Base-by-base conservation (phyloP, 2,113 vertebrate genomes). In the Gambusia holbrooki region DNA sequence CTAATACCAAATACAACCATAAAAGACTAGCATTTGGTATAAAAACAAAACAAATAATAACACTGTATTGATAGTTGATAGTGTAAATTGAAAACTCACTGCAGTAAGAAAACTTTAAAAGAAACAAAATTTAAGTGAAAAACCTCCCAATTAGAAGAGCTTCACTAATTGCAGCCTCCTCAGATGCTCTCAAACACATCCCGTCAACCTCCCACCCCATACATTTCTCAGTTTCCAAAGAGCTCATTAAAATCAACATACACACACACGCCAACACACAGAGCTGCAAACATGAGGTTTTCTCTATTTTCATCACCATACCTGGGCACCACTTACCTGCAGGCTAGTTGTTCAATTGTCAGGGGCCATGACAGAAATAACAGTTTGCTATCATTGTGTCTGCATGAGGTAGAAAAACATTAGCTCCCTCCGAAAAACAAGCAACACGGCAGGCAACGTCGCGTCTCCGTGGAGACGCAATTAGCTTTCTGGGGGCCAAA, bases 281-380 rank as follows among this genome's bases (percentile, higher is more conserved):
- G 1, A 54, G 32, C 66, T 2, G 68, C 85, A 93, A 88, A 89
- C 82, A 88, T 81, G 82, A 81, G 81, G 66, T 89, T 90, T 91
- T 92, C 86, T 84, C 76, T 60, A 37, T 37, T 48, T 74, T 48
- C 73, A 76, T 86, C 84, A 79, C 78, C 17, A 10, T 42, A 51
- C 69, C 73, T 73, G 69, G 69, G 71, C 74, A 71, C 69, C 83
- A 93, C 92, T 94, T 94, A 94, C 92, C 92, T 94, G 85, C 45
- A 73, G 76, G 71, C 77, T 54, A 74, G 71, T 69, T 82, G 83
- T 82, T 81, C 83, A 85, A 84, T 79, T 89, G 79, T 83, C 76
- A 85, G 33, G 77, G 79, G 69, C 33, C 77, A 74, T 66, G 78
- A 87, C 66, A 84, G 78, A 84, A 91, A 89, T 82, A 90, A 89